Evolutionary conservation across 1,140 invertebrate genomes (phyloP).

Genomic region (Lanistes nyassanus): DNA sequence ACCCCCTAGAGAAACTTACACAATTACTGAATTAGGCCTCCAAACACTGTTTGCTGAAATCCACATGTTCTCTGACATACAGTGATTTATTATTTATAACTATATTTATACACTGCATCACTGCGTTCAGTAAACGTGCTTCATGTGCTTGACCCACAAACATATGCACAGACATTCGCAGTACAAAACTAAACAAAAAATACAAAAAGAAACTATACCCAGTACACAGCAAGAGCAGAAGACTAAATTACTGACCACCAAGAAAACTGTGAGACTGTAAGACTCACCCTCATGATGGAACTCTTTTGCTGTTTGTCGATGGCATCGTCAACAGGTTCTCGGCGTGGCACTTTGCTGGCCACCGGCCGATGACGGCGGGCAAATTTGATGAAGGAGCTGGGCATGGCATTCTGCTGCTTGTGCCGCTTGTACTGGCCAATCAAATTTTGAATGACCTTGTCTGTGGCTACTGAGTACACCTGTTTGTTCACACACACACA

Average conservation of each 20-base stretch:
- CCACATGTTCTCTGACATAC: background rate
- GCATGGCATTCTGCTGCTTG: constrained; percentile 72
- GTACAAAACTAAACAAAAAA: no score
- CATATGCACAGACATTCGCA: background rate
- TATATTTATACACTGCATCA: no score
- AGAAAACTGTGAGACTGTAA: background rate
- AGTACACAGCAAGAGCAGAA: no score
- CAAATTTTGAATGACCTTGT: constrained; percentile 69
- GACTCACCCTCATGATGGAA: constrained; percentile 80
- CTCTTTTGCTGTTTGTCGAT: constrained; percentile 74
- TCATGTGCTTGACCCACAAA: no score
- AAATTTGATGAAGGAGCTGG: constrained; percentile 56
- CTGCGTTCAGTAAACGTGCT: no score
- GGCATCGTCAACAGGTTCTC: constrained; percentile 52
- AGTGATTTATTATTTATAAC: no score
- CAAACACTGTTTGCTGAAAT: background rate
- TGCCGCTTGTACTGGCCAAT: constrained; percentile 74
- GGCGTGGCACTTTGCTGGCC: constrained; percentile 29
- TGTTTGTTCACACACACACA: constrained; percentile 8
- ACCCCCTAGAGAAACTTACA: background rate
- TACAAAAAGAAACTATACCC: no score
- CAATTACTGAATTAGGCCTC: background rate
- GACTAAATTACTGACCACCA: no score
- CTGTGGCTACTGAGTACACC: constrained; percentile 70
- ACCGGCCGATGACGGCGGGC: constrained; percentile 39